Base-by-base conservation (phyloP, 2,888 invertebrate genomes). In the Raillietiella orientalis region DNA sequence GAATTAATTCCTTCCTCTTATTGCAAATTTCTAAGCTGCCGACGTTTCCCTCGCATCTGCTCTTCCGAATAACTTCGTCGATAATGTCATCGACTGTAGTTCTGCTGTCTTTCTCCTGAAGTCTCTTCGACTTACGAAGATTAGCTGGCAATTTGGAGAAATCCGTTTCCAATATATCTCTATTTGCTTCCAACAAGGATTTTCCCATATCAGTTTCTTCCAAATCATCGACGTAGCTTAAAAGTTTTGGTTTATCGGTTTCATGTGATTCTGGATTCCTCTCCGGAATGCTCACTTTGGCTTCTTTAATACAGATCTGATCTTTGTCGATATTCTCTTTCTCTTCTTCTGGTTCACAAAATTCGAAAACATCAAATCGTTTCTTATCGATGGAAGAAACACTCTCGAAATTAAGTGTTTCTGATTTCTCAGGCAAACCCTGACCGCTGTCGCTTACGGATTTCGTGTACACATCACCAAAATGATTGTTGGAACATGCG, bases 1-100 rank as follows among this genome's bases (percentile, higher is more conserved):
- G 4, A 16, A 16, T 17, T 26, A 14, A 11, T 26, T 21, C 10
- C 14, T n/a, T 22, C 11, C 23, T 5, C 14, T 10, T 11, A n/a
- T 8, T 12, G 29, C 28, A n/a, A n/a, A n/a, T n/a, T n/a, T n/a
- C 19, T 8, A 17, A n/a, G 19, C 6, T 17, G n/a, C 6, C 6
- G n/a, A 17, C 20, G 15, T 27, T 27, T 10, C 16, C 23, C 10
- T 22, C 14, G 23, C 22, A 28, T 5, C 38, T 39, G 39, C 43
- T 27, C 39, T 69, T 66, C 34, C 71, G 62, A 2, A 75, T 63
- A 1, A 77, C 75, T 39, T 82, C 77, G 35, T 84, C 82, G 33
- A 79, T 77, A 9, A 71, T 61, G 37, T 75, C 77, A 41, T 84
- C 82, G 6, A 74, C 60, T 2, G 70, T 66, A 31, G 57, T 69